A percentile compares a stretch with the other conserved stretches of the same genome.
phyloP scores from a whole-genome alignment of 1,140 invertebrate species.

The Drosophila simulans region DNA sequence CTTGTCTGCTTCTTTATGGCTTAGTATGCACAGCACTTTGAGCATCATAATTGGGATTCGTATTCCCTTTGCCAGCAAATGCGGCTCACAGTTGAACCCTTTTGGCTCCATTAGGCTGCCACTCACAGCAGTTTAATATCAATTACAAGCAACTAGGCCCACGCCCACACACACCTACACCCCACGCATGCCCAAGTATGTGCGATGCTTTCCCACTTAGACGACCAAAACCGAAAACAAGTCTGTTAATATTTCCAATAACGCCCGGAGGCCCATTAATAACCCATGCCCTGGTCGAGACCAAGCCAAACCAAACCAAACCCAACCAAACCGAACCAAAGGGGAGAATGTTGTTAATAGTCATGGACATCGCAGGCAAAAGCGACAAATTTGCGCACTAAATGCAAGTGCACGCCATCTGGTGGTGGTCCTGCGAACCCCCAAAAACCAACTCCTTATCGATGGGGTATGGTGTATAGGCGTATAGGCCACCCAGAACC shows the following conservation, averaged over 20 bases:
- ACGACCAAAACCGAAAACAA: constrained; percentile 46
- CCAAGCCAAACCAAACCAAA: neutral
- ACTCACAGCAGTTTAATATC: constrained; percentile 60
- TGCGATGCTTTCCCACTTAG: constrained; percentile 19
- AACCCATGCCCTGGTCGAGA: constrained; percentile 30
- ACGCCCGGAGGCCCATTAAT: constrained; percentile 63
- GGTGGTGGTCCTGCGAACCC: neutral
- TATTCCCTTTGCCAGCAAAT: constrained; percentile 30
- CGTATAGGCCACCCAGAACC: neutral
- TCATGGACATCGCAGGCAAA: constrained; percentile 46
- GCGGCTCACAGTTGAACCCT: constrained; percentile 19
- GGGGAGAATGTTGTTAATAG: constrained; percentile 62
- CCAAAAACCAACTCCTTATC: neutral
- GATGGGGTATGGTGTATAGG: neutral
- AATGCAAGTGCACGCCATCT: constrained; percentile 50
- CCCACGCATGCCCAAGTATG: constrained; percentile 2
- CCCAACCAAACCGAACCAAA: neutral
- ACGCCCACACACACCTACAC: constrained; percentile 7
- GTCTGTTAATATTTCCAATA: constrained; percentile 77
- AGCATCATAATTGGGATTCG: constrained; percentile 30
- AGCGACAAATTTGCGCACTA: constrained; percentile 74
- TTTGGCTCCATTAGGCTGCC: constrained; percentile 33
- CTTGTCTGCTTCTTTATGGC: neutral
- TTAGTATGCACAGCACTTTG: constrained; percentile 21
- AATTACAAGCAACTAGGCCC: constrained; percentile 59